A percentile compares a stretch with the other conserved stretches of the same genome.
These are phyloP conservation scores for Wiebesia pumilae DNA, from an alignment of 1,140 invertebrate species.

Conservation along the genomic window DNA sequence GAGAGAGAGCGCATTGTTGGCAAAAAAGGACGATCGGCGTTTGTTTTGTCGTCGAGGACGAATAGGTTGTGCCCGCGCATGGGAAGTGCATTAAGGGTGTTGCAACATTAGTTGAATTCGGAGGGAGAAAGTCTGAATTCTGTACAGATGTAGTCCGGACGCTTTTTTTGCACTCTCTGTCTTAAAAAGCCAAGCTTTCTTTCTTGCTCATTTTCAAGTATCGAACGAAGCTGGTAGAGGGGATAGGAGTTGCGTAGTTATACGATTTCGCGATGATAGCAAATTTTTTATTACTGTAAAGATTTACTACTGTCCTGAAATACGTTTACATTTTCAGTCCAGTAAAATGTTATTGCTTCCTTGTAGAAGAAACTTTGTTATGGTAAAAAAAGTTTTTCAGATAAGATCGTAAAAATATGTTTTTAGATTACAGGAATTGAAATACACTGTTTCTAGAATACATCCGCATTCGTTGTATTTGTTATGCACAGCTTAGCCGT, in stretches of 20 bases:
- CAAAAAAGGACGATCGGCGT: background rate
- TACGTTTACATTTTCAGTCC: background rate
- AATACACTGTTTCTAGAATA: conserved; percentile 15
- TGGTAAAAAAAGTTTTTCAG: background rate
- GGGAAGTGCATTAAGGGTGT: conserved; percentile 12
- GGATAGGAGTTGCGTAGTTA: background rate
- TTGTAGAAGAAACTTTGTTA: conserved; percentile 10
- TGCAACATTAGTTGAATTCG: background rate
- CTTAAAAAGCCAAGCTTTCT: background rate
- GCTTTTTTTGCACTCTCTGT: background rate
- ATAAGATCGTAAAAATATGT: conserved; percentile 12
- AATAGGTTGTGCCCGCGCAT: background rate
- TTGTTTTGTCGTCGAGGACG: conserved; percentile 10
- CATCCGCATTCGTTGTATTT: background rate
- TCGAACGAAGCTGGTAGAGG: background rate
- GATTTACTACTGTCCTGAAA: background rate
- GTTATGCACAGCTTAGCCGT: background rate
- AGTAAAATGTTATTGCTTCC: conserved; percentile 6
- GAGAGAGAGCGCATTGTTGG: background rate
- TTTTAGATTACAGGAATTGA: conserved; percentile 1
- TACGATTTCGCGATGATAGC: background rate
- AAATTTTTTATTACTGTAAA: background rate
- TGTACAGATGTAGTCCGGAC: background rate
- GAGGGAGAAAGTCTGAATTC: background rate
- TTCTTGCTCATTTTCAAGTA: background rate